Conservation (phyloP, 2,113 vertebrate genomes). For the Microcebus tavaratra region DNA sequence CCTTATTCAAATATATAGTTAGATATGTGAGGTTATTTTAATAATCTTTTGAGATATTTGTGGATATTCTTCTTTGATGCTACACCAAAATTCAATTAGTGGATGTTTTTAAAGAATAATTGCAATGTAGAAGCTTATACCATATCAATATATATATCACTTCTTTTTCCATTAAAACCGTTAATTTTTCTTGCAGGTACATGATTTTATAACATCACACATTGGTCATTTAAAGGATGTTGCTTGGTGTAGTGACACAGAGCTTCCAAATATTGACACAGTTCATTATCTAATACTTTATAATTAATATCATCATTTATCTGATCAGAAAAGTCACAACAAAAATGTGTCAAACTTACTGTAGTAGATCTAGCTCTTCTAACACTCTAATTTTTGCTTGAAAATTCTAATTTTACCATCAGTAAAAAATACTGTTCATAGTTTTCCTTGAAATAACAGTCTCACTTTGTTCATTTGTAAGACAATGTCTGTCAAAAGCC, state of each 20-base stretch:
- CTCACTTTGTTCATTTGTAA: conserved; percentile 8
- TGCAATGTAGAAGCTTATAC: background rate
- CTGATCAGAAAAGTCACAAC: background rate
- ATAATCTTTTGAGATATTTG: background rate
- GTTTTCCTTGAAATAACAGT: background rate
- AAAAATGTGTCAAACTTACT: background rate
- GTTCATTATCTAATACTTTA: background rate
- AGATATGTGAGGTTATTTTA: background rate
- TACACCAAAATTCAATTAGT: background rate
- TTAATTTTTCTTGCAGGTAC: background rate
- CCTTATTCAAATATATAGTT: background rate
- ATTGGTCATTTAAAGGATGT: background rate
- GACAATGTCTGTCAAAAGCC: background rate
- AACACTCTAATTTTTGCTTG: background rate
- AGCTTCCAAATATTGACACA: background rate
- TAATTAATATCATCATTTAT: background rate
- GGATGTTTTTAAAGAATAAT: background rate
- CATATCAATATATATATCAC: background rate
- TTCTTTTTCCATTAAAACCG: background rate
- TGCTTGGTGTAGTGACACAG: background rate
- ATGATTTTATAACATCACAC: background rate
- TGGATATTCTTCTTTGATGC: background rate
- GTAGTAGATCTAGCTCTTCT: background rate
- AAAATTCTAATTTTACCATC: background rate
- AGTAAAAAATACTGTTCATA: background rate